Base-by-base conservation (phyloP, 2,888 invertebrate genomes). In the Synanthedon formicaeformis region DNA sequence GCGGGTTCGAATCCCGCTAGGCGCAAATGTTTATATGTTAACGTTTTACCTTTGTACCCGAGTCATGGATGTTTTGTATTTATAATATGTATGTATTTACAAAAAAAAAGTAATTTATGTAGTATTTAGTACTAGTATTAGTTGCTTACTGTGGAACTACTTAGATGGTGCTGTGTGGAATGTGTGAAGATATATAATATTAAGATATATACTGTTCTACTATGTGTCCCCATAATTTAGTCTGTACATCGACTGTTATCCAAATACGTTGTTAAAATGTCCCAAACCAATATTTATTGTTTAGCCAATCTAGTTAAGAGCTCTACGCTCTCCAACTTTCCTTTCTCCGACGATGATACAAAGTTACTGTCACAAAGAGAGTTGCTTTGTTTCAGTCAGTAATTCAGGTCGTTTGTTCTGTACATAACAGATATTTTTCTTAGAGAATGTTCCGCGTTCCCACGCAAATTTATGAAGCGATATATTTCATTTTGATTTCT, bases 241-340 rank as follows among this genome's bases (percentile, higher is more conserved):
- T 34, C 5, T 23, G 10, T 34, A 34, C 34, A 34, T 10, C 34
- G 34, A 34, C 10, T 34, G 34, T 10, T 34, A 34, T 51, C 51
- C 41, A 54, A 60, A 56, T 63, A 63, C 58, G 60, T 59, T 57
- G 53, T 63, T 62, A 57, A 62, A 60, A 64, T 62, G 57, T 58
- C 62, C 59, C 57, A 61, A 63, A 66, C 68, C 62, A 55, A 61
- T 71, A 76, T 77, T 78, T 78, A 78, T 81, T 77, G 74, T 76
- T 75, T 69, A 64, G 67, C 73, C 77, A 81, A 81, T 81, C 80
- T 77, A 67, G 63, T 72, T 76, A 75, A 81, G 75, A 80, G 81
- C 78, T 59, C 57, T 59, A 63, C 58, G 61, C 11, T 16, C 16
- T 16, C 16, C 55, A 52, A 56, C 57, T 55, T 53, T 59, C 50